These are phyloP conservation scores for Macrobrachium rosenbergii DNA, from an alignment of 1,140 invertebrate genomes.

Conservation along the genomic window DNA sequence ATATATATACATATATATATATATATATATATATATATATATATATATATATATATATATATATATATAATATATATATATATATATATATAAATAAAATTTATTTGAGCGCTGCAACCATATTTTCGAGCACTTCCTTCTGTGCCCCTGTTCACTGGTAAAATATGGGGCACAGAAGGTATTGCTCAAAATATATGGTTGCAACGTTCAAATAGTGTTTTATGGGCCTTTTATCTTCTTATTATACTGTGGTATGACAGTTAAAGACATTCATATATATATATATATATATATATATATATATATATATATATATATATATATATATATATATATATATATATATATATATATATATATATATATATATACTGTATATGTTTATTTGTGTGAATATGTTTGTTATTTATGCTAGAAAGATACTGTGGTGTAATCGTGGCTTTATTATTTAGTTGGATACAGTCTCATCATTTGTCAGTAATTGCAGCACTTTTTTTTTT, in stretches of 20 bases:
- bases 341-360: constrained; percentile 41
- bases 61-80: constrained; percentile 41
- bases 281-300: constrained; percentile 28
- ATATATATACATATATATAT: no score
- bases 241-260: no score
- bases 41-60: constrained; percentile 28
- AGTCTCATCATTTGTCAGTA: background rate
- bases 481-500: background rate
- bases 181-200: no score
- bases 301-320: constrained; percentile 41
- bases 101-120: no score
- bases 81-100: constrained; percentile 39
- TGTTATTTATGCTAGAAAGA: background rate
- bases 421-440: background rate
- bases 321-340: constrained; percentile 41
- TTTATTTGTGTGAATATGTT: background rate
- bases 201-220: no score
- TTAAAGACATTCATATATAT: no score
- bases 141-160: no score
- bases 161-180: no score
- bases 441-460: background rate
- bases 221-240: no score
- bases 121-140: no score
- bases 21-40: no score
- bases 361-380: constrained; percentile 23